Conservation (phyloP, 1,140 invertebrate genomes). For the Gonatopus flavifemur region DNA sequence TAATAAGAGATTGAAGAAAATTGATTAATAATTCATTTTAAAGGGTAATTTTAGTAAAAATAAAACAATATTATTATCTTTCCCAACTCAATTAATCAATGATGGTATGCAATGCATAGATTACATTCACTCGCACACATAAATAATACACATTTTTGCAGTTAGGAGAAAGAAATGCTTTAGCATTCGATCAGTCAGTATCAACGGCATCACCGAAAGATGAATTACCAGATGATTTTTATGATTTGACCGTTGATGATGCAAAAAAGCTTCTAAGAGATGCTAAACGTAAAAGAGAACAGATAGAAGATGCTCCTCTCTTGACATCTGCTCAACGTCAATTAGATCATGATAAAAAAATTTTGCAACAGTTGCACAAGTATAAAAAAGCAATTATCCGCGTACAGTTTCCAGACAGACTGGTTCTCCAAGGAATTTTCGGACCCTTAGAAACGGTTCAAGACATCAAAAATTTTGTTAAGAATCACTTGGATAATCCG, state of each 20-base stretch:
- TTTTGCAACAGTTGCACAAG: slow-evolving; percentile 62
- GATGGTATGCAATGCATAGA: slow-evolving; percentile 1
- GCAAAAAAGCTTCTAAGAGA: slow-evolving; percentile 71
- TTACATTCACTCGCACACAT: too few relatives aligned
- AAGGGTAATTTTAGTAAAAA: too few relatives aligned
- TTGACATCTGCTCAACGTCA: slow-evolving; percentile 66
- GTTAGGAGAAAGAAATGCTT: slow-evolving; percentile 70
- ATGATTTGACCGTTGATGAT: slow-evolving; percentile 78
- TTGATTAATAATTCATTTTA: too few relatives aligned
- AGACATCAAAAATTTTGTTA: slow-evolving; percentile 71
- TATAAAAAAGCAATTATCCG: slow-evolving; percentile 76
- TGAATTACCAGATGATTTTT: slow-evolving; percentile 81
- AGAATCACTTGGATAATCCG: slow-evolving; percentile 64
- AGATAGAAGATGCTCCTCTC: slow-evolving; percentile 68
- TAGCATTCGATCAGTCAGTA: slow-evolving; percentile 68
- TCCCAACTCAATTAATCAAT: background rate
- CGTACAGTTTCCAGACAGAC: slow-evolving; percentile 78
- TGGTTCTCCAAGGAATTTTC: slow-evolving; percentile 80
- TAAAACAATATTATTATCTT: background rate
- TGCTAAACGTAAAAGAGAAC: slow-evolving; percentile 64
- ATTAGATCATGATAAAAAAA: slow-evolving; percentile 63
- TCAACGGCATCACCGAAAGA: slow-evolving; percentile 58
- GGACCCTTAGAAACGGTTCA: slow-evolving; percentile 68
- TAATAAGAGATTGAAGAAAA: too few relatives aligned
- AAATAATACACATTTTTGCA: slow-evolving; percentile 38